Conservation (phyloP, 2,888 invertebrate species). For the Cheilosia impressa region DNA sequence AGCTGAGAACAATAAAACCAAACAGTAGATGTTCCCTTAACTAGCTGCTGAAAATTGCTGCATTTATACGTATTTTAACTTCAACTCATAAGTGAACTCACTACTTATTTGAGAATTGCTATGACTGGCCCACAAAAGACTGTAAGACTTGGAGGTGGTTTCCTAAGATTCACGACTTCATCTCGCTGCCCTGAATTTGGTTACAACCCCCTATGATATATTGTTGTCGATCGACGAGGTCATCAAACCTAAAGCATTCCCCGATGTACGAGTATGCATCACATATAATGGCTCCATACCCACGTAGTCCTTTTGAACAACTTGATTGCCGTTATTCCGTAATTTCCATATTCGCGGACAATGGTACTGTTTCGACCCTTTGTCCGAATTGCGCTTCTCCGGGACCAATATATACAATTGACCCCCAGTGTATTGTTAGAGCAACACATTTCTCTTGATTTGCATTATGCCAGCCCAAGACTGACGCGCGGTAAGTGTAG, state of each 20-base stretch:
- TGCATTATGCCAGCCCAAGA: constrained; percentile 37
- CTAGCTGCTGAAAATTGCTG: too few relatives aligned
- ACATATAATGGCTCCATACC: not conserved
- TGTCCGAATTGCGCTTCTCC: not conserved
- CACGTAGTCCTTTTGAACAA: not conserved
- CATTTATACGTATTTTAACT: too few relatives aligned
- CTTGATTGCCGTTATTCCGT: not conserved
- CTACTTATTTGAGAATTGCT: too few relatives aligned
- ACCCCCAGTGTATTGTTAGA: constrained; percentile 52
- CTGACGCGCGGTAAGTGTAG: not conserved
- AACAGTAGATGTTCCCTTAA: too few relatives aligned
- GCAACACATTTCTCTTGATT: constrained; percentile 33
- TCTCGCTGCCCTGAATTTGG: too few relatives aligned
- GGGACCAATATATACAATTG: constrained; percentile 29
- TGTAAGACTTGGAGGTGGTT: too few relatives aligned
- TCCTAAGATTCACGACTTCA: too few relatives aligned
- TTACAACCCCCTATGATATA: too few relatives aligned
- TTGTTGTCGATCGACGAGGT: not conserved
- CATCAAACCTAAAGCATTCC: not conserved
- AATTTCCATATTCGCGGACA: not conserved
- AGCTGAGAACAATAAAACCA: too few relatives aligned
- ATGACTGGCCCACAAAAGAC: too few relatives aligned
- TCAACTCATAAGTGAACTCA: too few relatives aligned
- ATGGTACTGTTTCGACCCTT: constrained; percentile 1
- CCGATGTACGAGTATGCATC: not conserved